phyloP scores from a whole-genome alignment of 2,797 vertebrate species.

The Clamator glandarius region DNA sequence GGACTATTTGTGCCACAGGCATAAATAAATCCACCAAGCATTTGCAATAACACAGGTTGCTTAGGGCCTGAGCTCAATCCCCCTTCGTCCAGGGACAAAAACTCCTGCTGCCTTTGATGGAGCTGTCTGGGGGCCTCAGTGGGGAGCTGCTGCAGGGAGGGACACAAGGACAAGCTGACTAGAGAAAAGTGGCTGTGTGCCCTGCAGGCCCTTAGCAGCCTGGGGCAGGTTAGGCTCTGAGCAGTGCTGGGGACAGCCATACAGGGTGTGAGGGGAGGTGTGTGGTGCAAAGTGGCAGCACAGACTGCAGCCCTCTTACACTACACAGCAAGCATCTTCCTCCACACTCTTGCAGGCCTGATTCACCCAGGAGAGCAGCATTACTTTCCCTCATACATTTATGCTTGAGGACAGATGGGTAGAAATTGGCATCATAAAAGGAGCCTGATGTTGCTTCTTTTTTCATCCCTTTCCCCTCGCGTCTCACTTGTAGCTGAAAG shows the following conservation, averaged over 20 bases:
- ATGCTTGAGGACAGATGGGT: not conserved
- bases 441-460: not conserved
- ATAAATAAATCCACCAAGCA: conserved; percentile 47
- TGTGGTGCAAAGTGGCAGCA: accelerated
- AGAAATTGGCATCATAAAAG: not conserved
- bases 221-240: not conserved
- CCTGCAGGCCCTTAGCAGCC: not conserved
- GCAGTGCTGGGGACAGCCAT: not conserved
- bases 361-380: not conserved
- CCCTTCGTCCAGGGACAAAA: not conserved
- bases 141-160: not conserved
- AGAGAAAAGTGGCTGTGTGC: not conserved
- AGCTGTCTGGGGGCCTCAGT: not conserved
- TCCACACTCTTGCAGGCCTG: not conserved
- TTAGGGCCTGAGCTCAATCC: not conserved
- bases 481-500: accelerated
- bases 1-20: conserved; percentile 66
- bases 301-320: not conserved
- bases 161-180: accelerated
- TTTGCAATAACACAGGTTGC: conserved; percentile 10
- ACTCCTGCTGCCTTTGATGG: not conserved
- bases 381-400: not conserved
- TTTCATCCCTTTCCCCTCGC: not conserved
- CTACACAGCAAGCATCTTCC: not conserved
- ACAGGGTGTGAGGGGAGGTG: not conserved